Percentiles rank a stretch among this genome's conserved stretches.
Evolutionary conservation across 2,113 vertebrate species (phyloP).

Genomic region (Myotis brandtii): DNA sequence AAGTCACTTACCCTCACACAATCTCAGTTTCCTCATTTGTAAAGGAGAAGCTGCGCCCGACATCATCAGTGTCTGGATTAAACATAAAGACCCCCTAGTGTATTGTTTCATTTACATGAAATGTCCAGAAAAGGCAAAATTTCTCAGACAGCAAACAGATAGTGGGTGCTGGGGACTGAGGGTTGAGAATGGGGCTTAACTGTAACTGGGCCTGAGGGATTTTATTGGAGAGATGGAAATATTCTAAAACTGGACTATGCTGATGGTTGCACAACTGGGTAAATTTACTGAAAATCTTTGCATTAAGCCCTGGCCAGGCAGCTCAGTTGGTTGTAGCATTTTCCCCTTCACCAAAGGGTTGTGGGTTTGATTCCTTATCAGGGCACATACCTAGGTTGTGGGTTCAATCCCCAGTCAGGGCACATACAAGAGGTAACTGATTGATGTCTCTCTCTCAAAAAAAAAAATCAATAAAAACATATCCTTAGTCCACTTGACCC

Average conservation of each 20-base stretch:
- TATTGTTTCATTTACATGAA: neutral
- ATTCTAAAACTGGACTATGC: neutral
- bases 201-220: neutral
- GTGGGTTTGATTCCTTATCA: neutral
- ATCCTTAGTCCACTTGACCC: neutral
- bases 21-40: neutral
- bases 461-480: neutral
- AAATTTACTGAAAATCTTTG: constrained; percentile 3
- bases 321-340: neutral
- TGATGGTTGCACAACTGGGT: neutral
- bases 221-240: neutral
- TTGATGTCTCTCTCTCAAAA: neutral
- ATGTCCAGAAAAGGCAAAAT: neutral
- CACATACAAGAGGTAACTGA: neutral
- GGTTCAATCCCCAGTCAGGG: neutral
- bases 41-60: neutral
- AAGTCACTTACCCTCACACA: neutral
- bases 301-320: neutral
- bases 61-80: neutral
- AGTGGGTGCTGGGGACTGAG: neutral
- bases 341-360: neutral
- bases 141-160: neutral
- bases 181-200: neutral
- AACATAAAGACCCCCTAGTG: neutral
- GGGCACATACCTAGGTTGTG: neutral